Conservation (phyloP, 2,888 invertebrate species). For the Stenodema calcarata region DNA sequence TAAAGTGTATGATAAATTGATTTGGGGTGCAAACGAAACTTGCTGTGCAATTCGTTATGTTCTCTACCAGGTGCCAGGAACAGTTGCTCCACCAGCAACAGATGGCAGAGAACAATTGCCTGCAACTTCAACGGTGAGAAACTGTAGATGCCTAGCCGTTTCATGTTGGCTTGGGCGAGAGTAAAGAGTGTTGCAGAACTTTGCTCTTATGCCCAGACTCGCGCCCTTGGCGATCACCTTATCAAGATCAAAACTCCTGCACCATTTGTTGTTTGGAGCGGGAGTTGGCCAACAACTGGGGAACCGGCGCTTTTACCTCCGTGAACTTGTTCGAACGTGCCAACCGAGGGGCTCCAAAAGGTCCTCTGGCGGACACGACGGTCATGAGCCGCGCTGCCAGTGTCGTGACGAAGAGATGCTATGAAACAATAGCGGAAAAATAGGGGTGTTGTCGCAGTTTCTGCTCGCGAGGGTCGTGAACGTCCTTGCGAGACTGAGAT, state of each 20-base stretch:
- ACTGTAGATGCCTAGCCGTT: not conserved
- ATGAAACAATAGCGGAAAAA: slow-evolving; percentile 7
- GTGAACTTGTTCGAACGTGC: slow-evolving; percentile 1
- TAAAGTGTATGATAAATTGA: no score
- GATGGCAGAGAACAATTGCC: not conserved
- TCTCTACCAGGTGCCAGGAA: not conserved
- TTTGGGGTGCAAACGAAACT: no score
- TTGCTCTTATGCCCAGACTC: not conserved
- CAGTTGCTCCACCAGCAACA: not conserved
- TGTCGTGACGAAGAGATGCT: not conserved
- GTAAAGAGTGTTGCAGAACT: not conserved
- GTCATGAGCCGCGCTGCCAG: no score
- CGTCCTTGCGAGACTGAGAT: slow-evolving; percentile 13
- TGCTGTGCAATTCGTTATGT: not conserved
- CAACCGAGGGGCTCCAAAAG: not conserved
- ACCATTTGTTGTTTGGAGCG: not conserved
- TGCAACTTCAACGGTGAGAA: not conserved
- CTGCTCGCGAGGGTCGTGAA: not conserved
- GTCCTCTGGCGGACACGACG: not conserved
- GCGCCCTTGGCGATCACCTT: not conserved
- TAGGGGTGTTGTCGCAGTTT: not conserved
- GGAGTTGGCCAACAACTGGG: slow-evolving; percentile 12
- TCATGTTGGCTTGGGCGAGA: not conserved
- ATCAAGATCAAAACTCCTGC: slow-evolving; percentile 3
- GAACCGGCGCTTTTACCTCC: not conserved